Evolutionary conservation across 2,797 vertebrate species (phyloP).

Genomic region (Liparis tanakae): DNA sequence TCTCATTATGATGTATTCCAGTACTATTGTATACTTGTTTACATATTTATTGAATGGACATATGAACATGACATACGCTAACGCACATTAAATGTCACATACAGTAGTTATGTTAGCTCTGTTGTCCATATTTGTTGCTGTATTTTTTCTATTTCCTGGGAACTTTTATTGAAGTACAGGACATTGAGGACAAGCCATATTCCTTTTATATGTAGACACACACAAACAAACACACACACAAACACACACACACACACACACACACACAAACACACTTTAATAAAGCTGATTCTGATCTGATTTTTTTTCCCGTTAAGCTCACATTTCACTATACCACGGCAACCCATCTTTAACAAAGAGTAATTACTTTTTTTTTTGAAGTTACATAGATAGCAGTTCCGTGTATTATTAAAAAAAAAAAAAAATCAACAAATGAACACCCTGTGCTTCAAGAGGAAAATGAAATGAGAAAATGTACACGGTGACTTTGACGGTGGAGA

Average conservation of each 20-base stretch:
- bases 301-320: background rate
- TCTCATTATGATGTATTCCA: background rate
- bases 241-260: too few species aligned
- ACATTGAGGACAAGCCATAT: too few species aligned
- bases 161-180: background rate
- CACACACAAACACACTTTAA: too few species aligned
- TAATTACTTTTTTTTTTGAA: background rate
- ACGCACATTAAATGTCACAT: background rate
- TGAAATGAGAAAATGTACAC: background rate
- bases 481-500: background rate
- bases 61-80: background rate
- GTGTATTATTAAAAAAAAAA: too few species aligned
- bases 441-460: background rate
- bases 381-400: background rate
- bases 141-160: background rate
- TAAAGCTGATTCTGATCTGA: too few species aligned
- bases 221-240: too few species aligned
- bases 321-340: background rate
- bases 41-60: background rate
- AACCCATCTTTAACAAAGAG: background rate
- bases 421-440: too few species aligned
- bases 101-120: background rate
- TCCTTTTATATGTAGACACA: too few species aligned
- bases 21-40: background rate
- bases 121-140: background rate